Conservation (phyloP, 2,113 vertebrate species). For the Cnemophilus loriae region DNA sequence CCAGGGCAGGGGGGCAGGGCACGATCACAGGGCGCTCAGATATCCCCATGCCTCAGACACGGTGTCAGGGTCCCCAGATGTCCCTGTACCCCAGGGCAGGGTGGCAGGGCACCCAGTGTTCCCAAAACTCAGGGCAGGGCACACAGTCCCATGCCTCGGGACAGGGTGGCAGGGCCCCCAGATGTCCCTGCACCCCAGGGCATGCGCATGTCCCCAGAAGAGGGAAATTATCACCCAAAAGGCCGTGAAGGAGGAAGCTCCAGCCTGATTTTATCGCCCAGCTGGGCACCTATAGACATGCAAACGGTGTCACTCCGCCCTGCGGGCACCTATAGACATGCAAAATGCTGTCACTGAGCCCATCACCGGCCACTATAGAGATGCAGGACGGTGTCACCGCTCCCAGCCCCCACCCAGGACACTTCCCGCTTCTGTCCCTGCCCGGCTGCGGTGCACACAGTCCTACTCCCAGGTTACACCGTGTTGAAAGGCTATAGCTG, state of each 20-base stretch:
- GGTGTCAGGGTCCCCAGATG: neutral
- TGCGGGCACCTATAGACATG: neutral
- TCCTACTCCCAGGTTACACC: neutral
- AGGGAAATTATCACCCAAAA: neutral
- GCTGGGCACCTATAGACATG: neutral
- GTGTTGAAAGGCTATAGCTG: neutral
- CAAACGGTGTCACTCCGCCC: neutral
- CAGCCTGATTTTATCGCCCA: neutral
- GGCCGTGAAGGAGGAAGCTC: neutral
- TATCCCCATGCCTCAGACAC: neutral
- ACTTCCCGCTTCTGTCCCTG: accelerated
- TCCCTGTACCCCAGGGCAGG: neutral
- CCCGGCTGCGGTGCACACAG: accelerated
- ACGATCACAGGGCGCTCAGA: neutral
- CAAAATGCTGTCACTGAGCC: neutral
- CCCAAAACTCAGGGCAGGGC: too few relatives aligned
- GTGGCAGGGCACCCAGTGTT: neutral
- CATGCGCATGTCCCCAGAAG: neutral
- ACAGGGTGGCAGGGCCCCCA: neutral
- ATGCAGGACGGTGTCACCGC: neutral
- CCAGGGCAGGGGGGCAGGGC: neutral
- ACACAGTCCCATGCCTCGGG: neutral
- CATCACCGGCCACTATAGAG: neutral
- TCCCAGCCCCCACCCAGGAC: neutral
- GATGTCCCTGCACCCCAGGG: neutral